Evolutionary conservation across 2,797 vertebrate species (phyloP), one percentile per base, ranked within the genome.

Genomic region (Acrocephalus scirpaceus): DNA sequence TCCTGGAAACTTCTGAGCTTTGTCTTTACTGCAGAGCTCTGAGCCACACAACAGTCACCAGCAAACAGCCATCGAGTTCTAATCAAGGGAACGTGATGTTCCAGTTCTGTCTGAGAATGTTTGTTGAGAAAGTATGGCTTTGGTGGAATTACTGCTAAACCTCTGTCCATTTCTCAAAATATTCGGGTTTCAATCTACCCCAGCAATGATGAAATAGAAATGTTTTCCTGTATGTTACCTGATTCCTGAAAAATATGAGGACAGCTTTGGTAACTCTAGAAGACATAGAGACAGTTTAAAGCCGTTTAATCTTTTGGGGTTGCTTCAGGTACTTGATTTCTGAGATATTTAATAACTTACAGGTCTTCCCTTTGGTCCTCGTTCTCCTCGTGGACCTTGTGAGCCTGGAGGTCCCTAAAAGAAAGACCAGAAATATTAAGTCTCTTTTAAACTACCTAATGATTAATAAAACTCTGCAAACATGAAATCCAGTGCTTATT

Each of bases 351-450:
- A 56, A 22, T 77, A 76, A 98, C 99, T 93, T 98, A 99, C 99
- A 88, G 98, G 99, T 97, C 98, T 98, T 97, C 99, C 99, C 97
- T 99, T 99, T 76, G 98, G 95, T 91, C 99, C 99, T 48, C 98
- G 98, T 44, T 98, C 94, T 97, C 99, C 99, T 98, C 99, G 98
- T 27, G 97, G 97, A 97, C 99, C 99, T 92, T 99, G 96, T 56
- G 98, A 97, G 90, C 99, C 99, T 32, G 99, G 99, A 85, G 99
- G 99, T 69, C 99, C 99, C 99, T 99, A 84, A 90, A 96, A 90
- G 34, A 96, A 86, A 87, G 56, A 95, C 61, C 15, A 90, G 48
- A 90, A 84, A 77, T 71, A 76, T 20, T 54, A 90, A 62, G 5
- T 27, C 22, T 21, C n/a, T 86, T 75, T 40, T 69, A 69, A 92